Percentiles rank a stretch among this genome's conserved stretches.
These are phyloP conservation scores for Pterocles orientalis DNA, from an alignment of 2,113 vertebrate species.

Conservation along the genomic window DNA sequence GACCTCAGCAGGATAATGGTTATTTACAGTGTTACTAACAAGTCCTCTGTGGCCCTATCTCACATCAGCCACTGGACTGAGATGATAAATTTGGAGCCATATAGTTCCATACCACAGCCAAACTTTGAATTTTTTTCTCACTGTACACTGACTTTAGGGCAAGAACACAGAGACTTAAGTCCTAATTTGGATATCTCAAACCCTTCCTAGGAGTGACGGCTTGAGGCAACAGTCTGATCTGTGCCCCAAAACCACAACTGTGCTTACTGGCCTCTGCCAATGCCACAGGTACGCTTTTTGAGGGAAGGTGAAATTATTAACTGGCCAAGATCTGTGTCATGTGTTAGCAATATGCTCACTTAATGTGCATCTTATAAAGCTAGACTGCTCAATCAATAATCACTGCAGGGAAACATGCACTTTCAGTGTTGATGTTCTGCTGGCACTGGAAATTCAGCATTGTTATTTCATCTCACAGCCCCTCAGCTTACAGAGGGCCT, in stretches of 20 bases:
- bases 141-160: background rate
- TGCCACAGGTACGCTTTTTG: fast-evolving
- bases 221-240: background rate
- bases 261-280: background rate
- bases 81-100: background rate
- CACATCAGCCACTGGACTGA: background rate
- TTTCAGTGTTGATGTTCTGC: background rate
- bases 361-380: background rate
- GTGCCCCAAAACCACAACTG: background rate
- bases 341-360: background rate
- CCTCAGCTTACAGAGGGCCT: background rate
- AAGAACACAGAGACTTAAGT: background rate
- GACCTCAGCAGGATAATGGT: background rate
- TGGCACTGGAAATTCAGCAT: background rate
- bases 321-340: background rate
- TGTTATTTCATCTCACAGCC: background rate
- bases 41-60: background rate
- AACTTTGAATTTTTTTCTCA: background rate
- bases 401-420: background rate
- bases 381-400: background rate
- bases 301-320: background rate
- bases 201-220: background rate
- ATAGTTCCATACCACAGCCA: background rate
- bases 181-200: background rate
- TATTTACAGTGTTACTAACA: background rate